Evolutionary conservation across 2,797 vertebrate genomes (phyloP), one percentile per base, ranked within the genome.

Genomic region (Pantherophis vulpinus): DNA sequence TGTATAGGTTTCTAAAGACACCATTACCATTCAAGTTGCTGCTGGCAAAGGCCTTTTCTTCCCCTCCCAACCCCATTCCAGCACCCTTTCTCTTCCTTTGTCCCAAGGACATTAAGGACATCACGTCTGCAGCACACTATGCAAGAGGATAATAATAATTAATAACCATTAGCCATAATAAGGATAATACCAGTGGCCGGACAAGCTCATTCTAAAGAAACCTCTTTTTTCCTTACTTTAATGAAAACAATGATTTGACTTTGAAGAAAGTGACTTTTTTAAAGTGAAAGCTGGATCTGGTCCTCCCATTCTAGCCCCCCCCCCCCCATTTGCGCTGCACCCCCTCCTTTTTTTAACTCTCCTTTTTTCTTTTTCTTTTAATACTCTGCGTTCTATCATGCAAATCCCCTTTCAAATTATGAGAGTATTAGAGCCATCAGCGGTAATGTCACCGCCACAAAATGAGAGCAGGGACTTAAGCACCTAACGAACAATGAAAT

Each of bases 371-470:
- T 98, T 99, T 99, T 99, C 98, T 99, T 99, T 99, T 99, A 99
- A 99, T 99, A 99, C 99, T 99, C 98, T 98, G 98, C 99, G 99
- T 99, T 99, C 99, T 99, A 99, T 99, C 99, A 99, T 99, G 99
- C 99, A 99, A 99, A 99, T 99, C 99, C 99, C 99, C 99, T 99
- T 99, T 99, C 99, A 99, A 99, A 99, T 99, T 99, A 99, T 99
- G 99, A 99, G 98, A 99, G 99, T 99, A 99, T 99, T 99, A 99
- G 99, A 99, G 99, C 99, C 99, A 99, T 99, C 98, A 99, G 99
- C 98, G 99, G 99, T 99, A 99, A 99, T 99, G 99, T 99, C 99
- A 99, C 98, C 98, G 98, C 99, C 99, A 99, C 99, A 99, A 99
- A 99, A 99, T 99, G 99, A 99, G 99, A 99, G 99, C 98, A 98